A percentile compares a stretch with the other conserved stretches of the same genome.
Conservation (phyloP, 1,140 invertebrate species). For the Pogonomyrmex californicus region DNA sequence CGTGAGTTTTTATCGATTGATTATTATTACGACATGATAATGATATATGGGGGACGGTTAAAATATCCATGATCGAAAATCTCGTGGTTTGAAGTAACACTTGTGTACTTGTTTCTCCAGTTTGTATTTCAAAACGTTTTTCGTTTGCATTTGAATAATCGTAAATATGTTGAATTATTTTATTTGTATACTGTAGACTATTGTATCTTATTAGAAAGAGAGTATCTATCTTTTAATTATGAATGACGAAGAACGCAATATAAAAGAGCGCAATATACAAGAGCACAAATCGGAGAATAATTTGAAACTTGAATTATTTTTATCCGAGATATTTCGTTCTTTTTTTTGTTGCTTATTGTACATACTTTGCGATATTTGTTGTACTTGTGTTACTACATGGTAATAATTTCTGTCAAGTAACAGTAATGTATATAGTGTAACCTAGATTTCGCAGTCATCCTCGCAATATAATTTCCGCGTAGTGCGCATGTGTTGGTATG, state of each 20-base stretch:
- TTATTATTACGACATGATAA: not conserved
- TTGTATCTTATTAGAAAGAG: not conserved
- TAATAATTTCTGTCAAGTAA: constrained; percentile 50
- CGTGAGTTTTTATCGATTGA: constrained; percentile 58
- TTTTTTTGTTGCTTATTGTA: not conserved
- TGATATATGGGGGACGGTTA: not conserved
- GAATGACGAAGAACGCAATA: not conserved
- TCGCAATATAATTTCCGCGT: constrained; percentile 57
- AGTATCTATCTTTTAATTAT: not conserved
- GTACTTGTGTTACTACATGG: not conserved
- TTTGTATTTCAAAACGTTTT: not conserved
- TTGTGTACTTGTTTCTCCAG: not conserved
- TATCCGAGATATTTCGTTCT: not conserved
- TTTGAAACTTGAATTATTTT: not conserved
- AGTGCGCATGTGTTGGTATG: constrained; percentile 12
- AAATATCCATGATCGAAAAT: not conserved
- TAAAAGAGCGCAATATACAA: not conserved
- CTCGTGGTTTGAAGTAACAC: not conserved
- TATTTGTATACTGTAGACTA: not conserved
- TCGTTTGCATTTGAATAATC: not conserved
- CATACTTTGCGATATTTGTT: constrained; percentile 11
- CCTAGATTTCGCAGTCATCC: constrained; percentile 63
- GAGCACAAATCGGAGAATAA: not conserved
- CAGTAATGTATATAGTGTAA: constrained; percentile 38
- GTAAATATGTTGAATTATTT: not conserved